Percentiles rank a stretch among this genome's conserved stretches.
Evolutionary conservation across 1,140 invertebrate species (phyloP).

Genomic region (Neoseiulus cucumeris): DNA sequence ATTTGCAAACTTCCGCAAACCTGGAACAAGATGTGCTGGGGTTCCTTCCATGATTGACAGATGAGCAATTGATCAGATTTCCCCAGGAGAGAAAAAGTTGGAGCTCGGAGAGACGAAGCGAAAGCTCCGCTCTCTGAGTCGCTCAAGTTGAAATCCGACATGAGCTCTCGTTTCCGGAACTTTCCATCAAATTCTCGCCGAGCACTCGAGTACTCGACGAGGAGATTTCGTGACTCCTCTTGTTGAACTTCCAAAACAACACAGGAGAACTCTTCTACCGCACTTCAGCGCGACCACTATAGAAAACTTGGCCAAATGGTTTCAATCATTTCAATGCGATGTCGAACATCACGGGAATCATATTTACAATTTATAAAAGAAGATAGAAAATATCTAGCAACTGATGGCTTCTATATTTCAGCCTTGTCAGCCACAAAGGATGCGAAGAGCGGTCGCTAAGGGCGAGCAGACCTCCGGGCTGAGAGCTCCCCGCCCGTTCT

Average conservation of each 20-base stretch:
- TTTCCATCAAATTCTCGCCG: not conserved
- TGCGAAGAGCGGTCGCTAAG: no score
- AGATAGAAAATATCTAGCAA: no score
- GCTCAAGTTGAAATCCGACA: not conserved
- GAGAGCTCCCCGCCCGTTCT: no score
- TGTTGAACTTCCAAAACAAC: not conserved
- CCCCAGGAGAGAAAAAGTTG: not conserved
- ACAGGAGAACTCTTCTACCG: not conserved
- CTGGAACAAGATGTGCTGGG: constrained; percentile 44
- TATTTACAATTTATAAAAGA: no score
- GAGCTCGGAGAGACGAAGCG: not conserved
- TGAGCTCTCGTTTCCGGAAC: not conserved
- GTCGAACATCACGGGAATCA: no score
- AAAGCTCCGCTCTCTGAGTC: not conserved
- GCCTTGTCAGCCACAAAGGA: no score
- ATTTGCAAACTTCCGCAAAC: not conserved
- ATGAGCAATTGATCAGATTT: constrained; percentile 4
- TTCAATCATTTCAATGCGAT: no score
- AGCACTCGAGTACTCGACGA: not conserved
- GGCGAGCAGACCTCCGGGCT: no score
- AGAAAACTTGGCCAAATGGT: no score
- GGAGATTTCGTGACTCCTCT: not conserved
- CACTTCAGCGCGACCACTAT: no score
- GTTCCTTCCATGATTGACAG: constrained; percentile 33
- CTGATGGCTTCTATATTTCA: no score